These are phyloP conservation scores for Agelastica alni DNA, from an alignment of 2,888 invertebrate genomes.

Conservation along the genomic window DNA sequence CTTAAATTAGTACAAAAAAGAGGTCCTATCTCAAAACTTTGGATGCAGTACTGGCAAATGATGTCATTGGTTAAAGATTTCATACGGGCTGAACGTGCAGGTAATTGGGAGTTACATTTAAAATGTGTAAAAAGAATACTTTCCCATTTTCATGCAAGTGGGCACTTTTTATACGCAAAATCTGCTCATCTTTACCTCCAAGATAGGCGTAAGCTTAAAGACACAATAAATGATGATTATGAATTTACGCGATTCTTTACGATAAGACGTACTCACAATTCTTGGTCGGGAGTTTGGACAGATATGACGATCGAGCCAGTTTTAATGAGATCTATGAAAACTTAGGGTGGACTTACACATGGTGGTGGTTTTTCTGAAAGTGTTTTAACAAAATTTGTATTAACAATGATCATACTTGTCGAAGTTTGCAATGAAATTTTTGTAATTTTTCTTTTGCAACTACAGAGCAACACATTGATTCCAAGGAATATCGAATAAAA, in stretches of 20 bases:
- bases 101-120: conserved; percentile 40
- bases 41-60: conserved; percentile 43
- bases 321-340: conserved; percentile 39
- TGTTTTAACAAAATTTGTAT: conserved; percentile 40
- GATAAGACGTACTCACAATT: conserved; percentile 34
- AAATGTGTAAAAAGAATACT: conserved; percentile 14
- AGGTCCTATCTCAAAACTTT: conserved; percentile 37
- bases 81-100: conserved; percentile 42
- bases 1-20: conserved; percentile 31
- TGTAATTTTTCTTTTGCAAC: conserved; percentile 36
- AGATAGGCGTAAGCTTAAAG: conserved; percentile 37
- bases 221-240: conserved; percentile 32
- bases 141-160: conserved; percentile 16
- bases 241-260: conserved; percentile 35
- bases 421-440: conserved; percentile 35
- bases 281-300: conserved; percentile 34
- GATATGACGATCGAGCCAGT: conserved; percentile 25
- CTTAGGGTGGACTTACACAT: conserved; percentile 39
- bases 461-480: conserved; percentile 46
- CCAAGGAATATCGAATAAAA: conserved; percentile 39
- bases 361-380: conserved; percentile 41
- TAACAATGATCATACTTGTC: conserved; percentile 37
- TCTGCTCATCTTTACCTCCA: conserved; percentile 42
- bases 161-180: conserved; percentile 26
- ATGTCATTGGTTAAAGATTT: conserved; percentile 40